These are phyloP conservation scores for Conops quadrifasciatus DNA, from an alignment of 2,888 invertebrate genomes.

Conservation along the genomic window DNA sequence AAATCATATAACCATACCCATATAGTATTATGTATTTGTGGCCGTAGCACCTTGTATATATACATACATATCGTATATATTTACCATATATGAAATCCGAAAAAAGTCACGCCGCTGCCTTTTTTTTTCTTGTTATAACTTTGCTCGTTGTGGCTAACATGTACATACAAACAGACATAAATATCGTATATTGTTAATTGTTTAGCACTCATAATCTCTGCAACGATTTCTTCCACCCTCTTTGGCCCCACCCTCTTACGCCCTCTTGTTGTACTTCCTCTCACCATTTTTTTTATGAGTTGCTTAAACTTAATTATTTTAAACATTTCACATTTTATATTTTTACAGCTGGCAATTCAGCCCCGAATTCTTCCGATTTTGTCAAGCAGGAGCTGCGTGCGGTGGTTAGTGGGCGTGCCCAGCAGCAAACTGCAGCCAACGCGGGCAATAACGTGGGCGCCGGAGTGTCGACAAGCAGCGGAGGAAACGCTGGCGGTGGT, in stretches of 20 bases:
- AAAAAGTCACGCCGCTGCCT: constrained; percentile 31
- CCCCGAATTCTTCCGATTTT: constrained; percentile 81
- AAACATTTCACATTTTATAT: constrained; percentile 48
- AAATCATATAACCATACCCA: no score
- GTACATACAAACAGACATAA: not conserved
- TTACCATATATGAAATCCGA: constrained; percentile 34
- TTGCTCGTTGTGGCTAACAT: constrained; percentile 44
- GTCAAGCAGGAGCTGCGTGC: constrained; percentile 91
- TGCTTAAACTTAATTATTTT: constrained; percentile 40
- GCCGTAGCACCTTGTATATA: no score
- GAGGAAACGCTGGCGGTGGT: constrained; percentile 48
- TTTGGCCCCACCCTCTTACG: not conserved
- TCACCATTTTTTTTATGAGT: not conserved
- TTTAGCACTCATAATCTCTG: no score
- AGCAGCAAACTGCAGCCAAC: constrained; percentile 60
- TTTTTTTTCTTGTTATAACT: constrained; percentile 36
- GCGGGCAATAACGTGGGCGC: constrained; percentile 41
- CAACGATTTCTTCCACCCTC: no score
- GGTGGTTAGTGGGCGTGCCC: constrained; percentile 84
- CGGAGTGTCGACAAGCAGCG: constrained; percentile 42
- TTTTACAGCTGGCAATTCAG: constrained; percentile 68
- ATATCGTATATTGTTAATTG: no score
- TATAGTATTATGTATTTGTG: no score
- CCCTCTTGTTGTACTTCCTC: constrained; percentile 1
- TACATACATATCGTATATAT: not conserved